Percentiles rank a stretch among this genome's conserved stretches.
Conservation (phyloP, 2,888 invertebrate species). For the Ptilodon capucinus region DNA sequence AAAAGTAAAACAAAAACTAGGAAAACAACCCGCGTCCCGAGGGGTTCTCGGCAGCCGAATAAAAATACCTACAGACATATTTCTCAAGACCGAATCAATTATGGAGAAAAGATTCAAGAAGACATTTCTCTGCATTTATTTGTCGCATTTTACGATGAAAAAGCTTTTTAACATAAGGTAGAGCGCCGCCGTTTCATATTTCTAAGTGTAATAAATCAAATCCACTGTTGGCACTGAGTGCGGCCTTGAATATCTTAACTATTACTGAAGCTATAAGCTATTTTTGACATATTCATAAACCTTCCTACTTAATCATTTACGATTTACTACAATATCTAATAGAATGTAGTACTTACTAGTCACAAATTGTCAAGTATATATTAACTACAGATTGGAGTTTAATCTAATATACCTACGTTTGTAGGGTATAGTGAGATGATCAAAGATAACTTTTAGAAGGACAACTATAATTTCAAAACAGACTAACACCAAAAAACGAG, state of each 20-base stretch:
- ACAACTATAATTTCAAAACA: no score
- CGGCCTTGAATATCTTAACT: conserved; percentile 32
- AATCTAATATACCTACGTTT: no score
- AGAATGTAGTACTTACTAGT: no score
- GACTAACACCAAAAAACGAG: no score
- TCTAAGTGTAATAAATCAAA: conserved; percentile 52
- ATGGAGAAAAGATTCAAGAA: conserved; percentile 38
- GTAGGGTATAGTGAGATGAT: no score
- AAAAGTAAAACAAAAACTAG: conserved; percentile 30
- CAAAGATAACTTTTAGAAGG: no score
- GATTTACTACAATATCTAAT: no score
- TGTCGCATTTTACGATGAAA: conserved; percentile 40
- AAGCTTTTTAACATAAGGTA: conserved; percentile 41
- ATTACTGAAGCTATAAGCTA: conserved; percentile 31
- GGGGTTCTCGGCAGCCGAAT: conserved; percentile 20
- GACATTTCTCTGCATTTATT: conserved; percentile 43
- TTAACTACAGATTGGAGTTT: no score
- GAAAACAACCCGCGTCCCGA: conserved; percentile 26
- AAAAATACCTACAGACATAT: conserved; percentile 28
- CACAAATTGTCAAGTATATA: no score
- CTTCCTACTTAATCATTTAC: no score
- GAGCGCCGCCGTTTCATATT: conserved; percentile 43
- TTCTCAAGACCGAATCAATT: conserved; percentile 39
- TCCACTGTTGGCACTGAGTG: conserved; percentile 39
- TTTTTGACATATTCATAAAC: not conserved